phyloP scores from a whole-genome alignment of 2,888 invertebrate genomes.

The Lithophane semibrunnea region DNA sequence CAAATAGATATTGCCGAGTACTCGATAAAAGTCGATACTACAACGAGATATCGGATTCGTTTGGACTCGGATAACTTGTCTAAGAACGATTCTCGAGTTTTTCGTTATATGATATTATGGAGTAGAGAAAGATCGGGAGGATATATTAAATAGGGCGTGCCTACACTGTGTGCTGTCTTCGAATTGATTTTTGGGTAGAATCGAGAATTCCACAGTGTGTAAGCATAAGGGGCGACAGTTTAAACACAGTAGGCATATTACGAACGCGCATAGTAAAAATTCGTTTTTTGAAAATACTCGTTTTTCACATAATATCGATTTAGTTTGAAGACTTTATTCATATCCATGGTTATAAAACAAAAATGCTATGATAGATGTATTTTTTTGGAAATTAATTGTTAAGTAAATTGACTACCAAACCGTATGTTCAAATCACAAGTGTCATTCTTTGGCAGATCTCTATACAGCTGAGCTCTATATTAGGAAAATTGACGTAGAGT shows the following conservation, averaged over 20 bases:
- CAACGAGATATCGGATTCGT: constrained; percentile 53
- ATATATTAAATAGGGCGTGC: constrained; percentile 47
- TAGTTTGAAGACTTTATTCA: no score
- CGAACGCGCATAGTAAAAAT: not conserved
- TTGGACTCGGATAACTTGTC: constrained; percentile 19
- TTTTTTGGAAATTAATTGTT: no score
- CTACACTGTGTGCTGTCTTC: not conserved
- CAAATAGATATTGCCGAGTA: constrained; percentile 53
- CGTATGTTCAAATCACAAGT: no score
- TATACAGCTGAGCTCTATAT: no score
- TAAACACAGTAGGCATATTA: not conserved
- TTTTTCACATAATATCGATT: not conserved
- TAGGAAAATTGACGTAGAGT: no score
- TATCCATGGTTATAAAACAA: no score
- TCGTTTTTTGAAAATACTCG: not conserved
- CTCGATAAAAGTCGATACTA: constrained; percentile 51
- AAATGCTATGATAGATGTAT: no score
- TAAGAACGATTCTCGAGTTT: constrained; percentile 18
- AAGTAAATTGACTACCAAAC: no score
- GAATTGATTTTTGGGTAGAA: constrained; percentile 22
- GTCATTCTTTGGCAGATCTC: no score
- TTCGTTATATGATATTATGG: constrained; percentile 6
- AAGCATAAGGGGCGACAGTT: not conserved
- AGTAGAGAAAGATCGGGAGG: not conserved
- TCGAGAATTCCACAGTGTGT: not conserved